Percentiles rank a stretch among this genome's conserved stretches.
Conservation (phyloP, 2,797 vertebrate genomes). For the Cichlasoma orientale region DNA sequence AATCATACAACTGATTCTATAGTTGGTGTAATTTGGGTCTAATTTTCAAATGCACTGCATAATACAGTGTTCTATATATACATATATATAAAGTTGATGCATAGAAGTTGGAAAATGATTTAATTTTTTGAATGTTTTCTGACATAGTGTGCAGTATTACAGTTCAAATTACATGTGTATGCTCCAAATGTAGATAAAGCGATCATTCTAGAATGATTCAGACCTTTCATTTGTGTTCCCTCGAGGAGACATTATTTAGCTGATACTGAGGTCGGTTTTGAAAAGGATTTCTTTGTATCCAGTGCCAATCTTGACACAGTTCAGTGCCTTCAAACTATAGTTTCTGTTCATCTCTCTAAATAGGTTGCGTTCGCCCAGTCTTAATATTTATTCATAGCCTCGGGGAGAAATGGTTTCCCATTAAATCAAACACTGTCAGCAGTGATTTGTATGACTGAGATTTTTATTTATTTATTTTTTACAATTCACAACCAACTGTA, state of each 20-base stretch:
- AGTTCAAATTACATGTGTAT: neutral
- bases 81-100: neutral
- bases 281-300: constrained; percentile 18
- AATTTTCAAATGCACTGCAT: neutral
- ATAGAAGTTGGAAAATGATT: constrained; percentile 1
- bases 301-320: neutral
- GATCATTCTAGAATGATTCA: neutral
- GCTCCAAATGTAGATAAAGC: neutral
- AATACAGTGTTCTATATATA: neutral
- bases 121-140: constrained; percentile 12
- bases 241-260: neutral
- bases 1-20: neutral
- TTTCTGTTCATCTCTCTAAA: neutral
- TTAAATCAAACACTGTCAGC: constrained; percentile 29
- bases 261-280: neutral
- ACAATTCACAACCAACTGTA: constrained; percentile 32
- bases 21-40: neutral
- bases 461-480: neutral
- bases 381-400: constrained; percentile 14
- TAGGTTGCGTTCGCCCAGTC: constrained; percentile 8
- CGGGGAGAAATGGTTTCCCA: constrained; percentile 1
- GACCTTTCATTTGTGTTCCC: neutral
- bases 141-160: neutral
- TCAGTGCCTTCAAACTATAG: neutral
- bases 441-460: constrained; percentile 37